A percentile compares a stretch with the other conserved stretches of the same genome.
Evolutionary conservation across 1,140 invertebrate genomes (phyloP).

Genomic region (Cotesia vestalis): DNA sequence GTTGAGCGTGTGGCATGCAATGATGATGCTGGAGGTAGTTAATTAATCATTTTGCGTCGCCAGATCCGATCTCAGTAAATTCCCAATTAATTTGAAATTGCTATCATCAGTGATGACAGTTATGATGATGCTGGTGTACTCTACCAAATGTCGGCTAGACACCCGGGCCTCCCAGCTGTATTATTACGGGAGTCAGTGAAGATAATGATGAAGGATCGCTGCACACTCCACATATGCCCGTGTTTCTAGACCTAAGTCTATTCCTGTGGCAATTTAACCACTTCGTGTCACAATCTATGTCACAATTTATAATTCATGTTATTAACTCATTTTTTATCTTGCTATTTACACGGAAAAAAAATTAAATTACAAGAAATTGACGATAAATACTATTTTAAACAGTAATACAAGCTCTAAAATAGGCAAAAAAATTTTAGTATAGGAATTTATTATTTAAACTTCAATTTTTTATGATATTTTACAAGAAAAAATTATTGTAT

Average conservation of each 20-base stretch:
- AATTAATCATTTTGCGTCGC: conserved; percentile 52
- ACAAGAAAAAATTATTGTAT: too few species aligned
- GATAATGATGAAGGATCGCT: conserved; percentile 2
- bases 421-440: too few species aligned
- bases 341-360: too few species aligned
- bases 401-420: too few species aligned
- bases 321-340: too few species aligned
- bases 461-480: too few species aligned
- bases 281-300: too few species aligned
- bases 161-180: background rate
- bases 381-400: too few species aligned
- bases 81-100: conserved; percentile 56
- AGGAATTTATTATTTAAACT: too few species aligned
- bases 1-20: background rate
- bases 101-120: conserved; percentile 45
- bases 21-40: background rate
- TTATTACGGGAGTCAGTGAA: background rate
- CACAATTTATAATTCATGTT: too few species aligned
- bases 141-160: background rate
- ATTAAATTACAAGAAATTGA: too few species aligned
- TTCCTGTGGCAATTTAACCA: background rate
- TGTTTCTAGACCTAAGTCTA: background rate
- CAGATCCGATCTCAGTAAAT: conserved; percentile 50
- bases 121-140: conserved; percentile 26
- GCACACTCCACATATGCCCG: background rate